Evolutionary conservation across 2,113 vertebrate species (phyloP).

Genomic region (Oreochromis niloticus): DNA sequence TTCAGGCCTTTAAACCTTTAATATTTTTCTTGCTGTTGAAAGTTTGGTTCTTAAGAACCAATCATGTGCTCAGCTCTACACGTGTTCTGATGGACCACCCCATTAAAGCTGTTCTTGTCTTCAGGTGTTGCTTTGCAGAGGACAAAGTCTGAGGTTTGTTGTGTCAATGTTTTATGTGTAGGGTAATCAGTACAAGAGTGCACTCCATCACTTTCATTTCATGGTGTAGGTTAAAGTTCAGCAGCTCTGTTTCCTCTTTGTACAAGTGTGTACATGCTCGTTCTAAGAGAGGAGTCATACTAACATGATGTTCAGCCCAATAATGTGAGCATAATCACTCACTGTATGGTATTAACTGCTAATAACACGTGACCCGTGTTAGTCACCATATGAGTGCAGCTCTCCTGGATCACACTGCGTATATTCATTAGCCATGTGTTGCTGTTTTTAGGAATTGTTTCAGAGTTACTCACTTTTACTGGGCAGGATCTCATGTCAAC

Average conservation of each 20-base stretch:
- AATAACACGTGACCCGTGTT: neutral
- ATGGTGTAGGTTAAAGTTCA: neutral
- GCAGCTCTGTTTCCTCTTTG: neutral
- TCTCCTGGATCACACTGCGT: neutral
- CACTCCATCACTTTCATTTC: accelerated
- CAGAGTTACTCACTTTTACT: neutral
- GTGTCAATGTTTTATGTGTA: neutral
- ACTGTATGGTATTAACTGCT: neutral
- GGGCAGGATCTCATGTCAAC: neutral
- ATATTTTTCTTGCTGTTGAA: neutral
- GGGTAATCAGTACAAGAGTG: neutral
- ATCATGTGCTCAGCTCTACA: neutral
- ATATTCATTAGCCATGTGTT: neutral
- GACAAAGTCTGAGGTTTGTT: neutral
- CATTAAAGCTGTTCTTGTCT: neutral
- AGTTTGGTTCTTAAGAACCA: neutral
- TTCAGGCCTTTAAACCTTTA: neutral
- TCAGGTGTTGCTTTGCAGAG: neutral
- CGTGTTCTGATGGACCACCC: neutral
- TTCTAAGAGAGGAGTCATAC: neutral
- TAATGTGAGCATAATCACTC: neutral
- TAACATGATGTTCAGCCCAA: neutral
- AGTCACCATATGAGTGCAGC: neutral
- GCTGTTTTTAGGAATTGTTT: neutral
- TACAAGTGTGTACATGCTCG: neutral